Percentiles rank a stretch among this genome's conserved stretches.
Conservation (phyloP, 1,140 invertebrate species). For the Trinorchestia longiramus region DNA sequence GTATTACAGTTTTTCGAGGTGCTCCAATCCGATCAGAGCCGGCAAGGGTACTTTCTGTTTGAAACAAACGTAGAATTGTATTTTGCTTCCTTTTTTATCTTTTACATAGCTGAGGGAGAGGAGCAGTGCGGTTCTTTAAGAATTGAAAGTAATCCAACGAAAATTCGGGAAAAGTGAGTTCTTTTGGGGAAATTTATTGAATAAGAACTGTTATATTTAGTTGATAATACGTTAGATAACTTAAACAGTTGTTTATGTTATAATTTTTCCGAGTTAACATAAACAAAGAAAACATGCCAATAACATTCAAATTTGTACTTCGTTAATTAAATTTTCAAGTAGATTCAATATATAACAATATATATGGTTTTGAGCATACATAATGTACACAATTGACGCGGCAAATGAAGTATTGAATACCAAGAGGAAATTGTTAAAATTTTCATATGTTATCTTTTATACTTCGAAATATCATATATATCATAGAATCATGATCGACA, state of each 20-base stretch:
- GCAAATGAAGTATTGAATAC: no score
- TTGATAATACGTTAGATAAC: background rate
- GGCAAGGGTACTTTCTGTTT: background rate
- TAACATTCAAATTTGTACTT: no score
- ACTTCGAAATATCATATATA: no score
- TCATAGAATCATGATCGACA: no score
- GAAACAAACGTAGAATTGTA: background rate
- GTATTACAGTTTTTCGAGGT: background rate
- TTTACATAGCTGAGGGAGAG: background rate
- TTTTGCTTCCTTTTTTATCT: background rate
- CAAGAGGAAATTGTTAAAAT: no score
- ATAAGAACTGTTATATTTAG: background rate
- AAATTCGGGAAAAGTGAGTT: background rate
- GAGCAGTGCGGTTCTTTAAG: background rate
- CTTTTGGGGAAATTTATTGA: background rate
- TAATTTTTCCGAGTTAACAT: no score
- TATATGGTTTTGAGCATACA: no score
- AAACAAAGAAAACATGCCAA: no score
- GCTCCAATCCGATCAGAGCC: background rate
- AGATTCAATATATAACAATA: no score
- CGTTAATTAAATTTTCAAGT: no score
- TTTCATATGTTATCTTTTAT: no score
- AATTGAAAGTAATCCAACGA: background rate
- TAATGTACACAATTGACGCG: no score
- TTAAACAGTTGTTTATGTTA: background rate